Evolutionary conservation across 2,797 vertebrate genomes (phyloP), one percentile per base, ranked within the genome.

Genomic region (Siniperca undulata): DNA sequence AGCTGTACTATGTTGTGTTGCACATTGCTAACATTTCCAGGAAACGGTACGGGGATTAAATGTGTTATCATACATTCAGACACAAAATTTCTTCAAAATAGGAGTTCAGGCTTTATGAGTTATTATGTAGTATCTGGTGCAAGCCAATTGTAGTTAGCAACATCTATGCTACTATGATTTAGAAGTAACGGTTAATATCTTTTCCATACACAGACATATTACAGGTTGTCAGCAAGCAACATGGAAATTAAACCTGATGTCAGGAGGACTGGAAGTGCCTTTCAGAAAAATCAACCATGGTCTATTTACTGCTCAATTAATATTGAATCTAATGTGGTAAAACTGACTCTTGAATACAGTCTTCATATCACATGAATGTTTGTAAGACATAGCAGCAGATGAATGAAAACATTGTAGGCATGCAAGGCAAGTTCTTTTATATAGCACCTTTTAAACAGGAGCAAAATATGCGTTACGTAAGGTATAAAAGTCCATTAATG

Each of bases 1-100:
- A 77, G 67, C 52, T 75, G 24, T 42, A 55, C 14, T 46, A 58
- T 58, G 48, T 42, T 64, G 40, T 44, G n/a, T 59, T 70, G 53
- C 1, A 24, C 19, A 53, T 27, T 74, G 46, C 19, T 73, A 69
- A 48, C 22, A 59, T 81, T 64, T 72, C 30, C 34, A 84, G 60
- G 40, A 50, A 72, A 62, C 34, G 27, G 27, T 56, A n/a, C 5
- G 53, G 16, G 22, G 30, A 17, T 71, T 66, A 16, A 56, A 58
- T 44, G 59, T 9, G 17, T 44, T 30, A 75, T 36, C 24, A 50
- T 61, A 13, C 77, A 68, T 62, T 58, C 38, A 44, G 19, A 48
- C 24, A 52, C 17, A 53, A 24, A 17, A 20, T 22, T 22, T n/a
- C 5, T 48, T 46, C 34, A 73, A 27, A 83, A 48, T 27, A 34